Percentiles rank a stretch among this genome's conserved stretches.
phyloP scores from a whole-genome alignment of 2,888 invertebrate genomes.

The Exocentrus adspersus region DNA sequence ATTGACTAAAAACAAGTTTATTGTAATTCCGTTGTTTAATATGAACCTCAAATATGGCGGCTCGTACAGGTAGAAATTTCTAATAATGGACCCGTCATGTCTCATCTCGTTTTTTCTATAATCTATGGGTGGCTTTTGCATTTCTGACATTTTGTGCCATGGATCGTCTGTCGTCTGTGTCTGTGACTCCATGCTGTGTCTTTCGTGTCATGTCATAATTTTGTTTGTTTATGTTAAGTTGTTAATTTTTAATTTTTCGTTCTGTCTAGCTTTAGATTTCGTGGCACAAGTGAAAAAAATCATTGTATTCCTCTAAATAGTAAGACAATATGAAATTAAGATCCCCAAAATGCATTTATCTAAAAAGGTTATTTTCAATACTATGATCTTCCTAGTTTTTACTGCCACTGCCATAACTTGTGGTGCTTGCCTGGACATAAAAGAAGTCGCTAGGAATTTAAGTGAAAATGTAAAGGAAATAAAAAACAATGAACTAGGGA shows the following conservation, averaged over 20 bases:
- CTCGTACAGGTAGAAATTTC: too few relatives aligned
- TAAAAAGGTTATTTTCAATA: conserved; percentile 17
- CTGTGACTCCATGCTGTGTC: background rate
- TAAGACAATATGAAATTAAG: conserved; percentile 29
- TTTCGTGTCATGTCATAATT: too few relatives aligned
- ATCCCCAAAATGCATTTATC: conserved; percentile 30
- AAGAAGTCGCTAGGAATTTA: conserved; percentile 50
- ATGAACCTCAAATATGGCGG: too few relatives aligned
- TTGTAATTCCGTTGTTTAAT: too few relatives aligned
- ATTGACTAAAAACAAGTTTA: too few relatives aligned
- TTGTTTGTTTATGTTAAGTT: conserved; percentile 16
- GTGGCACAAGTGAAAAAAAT: background rate
- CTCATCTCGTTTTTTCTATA: too few relatives aligned
- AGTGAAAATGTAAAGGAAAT: conserved; percentile 53
- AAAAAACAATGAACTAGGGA: conserved; percentile 58
- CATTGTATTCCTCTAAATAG: background rate
- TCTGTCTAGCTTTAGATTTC: background rate
- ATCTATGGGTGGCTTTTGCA: too few relatives aligned
- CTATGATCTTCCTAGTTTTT: conserved; percentile 23
- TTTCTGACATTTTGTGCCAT: too few relatives aligned
- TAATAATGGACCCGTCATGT: too few relatives aligned
- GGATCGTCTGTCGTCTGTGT: background rate
- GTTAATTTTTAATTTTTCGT: background rate
- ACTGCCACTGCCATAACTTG: conserved; percentile 26
- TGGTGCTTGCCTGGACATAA: conserved; percentile 43